These are phyloP conservation scores for Baronia brevicornis DNA, from an alignment of 2,888 invertebrate genomes.

Conservation along the genomic window DNA sequence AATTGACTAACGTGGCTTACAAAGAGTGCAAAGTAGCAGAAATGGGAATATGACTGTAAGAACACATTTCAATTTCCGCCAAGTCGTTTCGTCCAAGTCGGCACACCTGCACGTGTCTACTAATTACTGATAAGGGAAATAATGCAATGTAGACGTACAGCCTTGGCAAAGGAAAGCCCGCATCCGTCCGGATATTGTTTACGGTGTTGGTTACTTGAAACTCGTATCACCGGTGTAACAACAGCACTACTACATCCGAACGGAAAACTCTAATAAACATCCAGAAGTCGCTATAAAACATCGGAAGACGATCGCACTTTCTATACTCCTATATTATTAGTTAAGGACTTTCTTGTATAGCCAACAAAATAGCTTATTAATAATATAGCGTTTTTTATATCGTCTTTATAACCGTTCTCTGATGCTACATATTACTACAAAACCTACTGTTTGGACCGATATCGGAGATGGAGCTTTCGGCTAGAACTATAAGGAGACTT, in stretches of 20 bases:
- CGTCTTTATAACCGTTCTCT: no score
- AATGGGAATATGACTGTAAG: no score
- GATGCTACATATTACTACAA: no score
- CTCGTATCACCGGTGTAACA: constrained; percentile 28
- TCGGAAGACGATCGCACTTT: not conserved
- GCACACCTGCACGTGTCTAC: no score
- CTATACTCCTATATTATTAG: not conserved
- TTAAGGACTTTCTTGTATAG: not conserved
- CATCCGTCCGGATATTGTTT: constrained; percentile 29
- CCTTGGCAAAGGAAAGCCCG: constrained; percentile 26
- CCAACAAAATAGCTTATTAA: no score
- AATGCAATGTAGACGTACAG: constrained; percentile 3
- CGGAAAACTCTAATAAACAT: constrained; percentile 45
- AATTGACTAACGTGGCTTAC: not conserved
- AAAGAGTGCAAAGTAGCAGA: not conserved
- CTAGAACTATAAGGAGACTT: no score
- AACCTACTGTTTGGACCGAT: no score
- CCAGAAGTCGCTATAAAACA: constrained; percentile 17
- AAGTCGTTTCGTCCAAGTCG: no score
- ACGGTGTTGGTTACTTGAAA: constrained; percentile 16
- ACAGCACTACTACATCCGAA: constrained; percentile 37
- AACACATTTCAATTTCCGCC: not conserved
- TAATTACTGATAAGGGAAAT: constrained; percentile 11
- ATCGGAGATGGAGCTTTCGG: no score
- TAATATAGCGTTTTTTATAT: no score